Evolutionary conservation across 2,888 invertebrate genomes (phyloP), one percentile per base, ranked within the genome.

Genomic region (Hipparchia semele): DNA sequence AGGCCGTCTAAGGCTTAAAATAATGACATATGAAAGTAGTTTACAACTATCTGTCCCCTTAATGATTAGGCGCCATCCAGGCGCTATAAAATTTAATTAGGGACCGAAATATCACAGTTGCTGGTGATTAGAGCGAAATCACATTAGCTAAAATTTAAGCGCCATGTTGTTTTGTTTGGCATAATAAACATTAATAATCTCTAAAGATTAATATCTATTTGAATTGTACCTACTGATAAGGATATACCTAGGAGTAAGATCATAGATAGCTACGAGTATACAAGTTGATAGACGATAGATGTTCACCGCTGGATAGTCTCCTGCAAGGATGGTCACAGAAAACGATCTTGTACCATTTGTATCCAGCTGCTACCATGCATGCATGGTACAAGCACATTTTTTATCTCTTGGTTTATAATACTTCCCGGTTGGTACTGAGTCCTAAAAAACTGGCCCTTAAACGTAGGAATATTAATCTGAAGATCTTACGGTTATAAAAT

Each of bases 11-110:
- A 33, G 9, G 4, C n/a, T n/a, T 62, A 64, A 1, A 13, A 62
- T 49, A 10, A 49, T 49, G 2, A 51, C 49, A 51, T 10, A 49
- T 13, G 13, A 49, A 49, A 49, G 49, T 64, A 5, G 10, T 51
- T 23, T 33, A n/a, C 9, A 60, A 45, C 53, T 5, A 64, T 64
- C 49, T 46, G 46, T 64, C n/a, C 49, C 60, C n/a, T 8, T 69
- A 61, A 54, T 61, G 33, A 59, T 23, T 33, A 59, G 59, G 33
- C 10, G 69, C 33, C 45, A 69, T 60, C n/a, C 51, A 60, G 59
- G 53, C 69, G 69, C 53, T 54, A 62, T 70, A 61, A 70, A 70
- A 61, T 70, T 61, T 53, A 62, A 70, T 70, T 70, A 62, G 45
- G 61, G 45, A 60, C 61, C 54, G 61, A 45, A 59, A 51, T 70